Evolutionary conservation across 2,797 vertebrate species (phyloP).

Genomic region (Phataginus tetradactyla): DNA sequence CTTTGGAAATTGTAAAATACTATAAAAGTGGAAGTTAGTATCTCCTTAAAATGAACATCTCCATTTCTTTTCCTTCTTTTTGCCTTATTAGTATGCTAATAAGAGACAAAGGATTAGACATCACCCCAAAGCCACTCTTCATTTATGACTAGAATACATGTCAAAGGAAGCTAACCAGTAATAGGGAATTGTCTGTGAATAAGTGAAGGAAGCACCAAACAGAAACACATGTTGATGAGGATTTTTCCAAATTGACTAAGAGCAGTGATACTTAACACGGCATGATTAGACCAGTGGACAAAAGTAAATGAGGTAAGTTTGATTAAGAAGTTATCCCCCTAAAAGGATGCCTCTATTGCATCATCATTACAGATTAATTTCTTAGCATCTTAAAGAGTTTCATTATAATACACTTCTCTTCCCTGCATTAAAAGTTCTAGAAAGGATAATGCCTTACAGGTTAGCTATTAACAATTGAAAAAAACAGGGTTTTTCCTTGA

Average conservation of each 20-base stretch:
- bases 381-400: slow-evolving; percentile 30
- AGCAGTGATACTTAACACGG: not conserved
- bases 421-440: not conserved
- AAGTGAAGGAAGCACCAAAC: not conserved
- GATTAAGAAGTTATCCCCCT: not conserved
- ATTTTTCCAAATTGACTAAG: slow-evolving; percentile 26
- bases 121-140: not conserved
- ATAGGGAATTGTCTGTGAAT: not conserved
- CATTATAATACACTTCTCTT: not conserved
- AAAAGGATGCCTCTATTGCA: not conserved
- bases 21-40: not conserved
- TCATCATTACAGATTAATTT: slow-evolving; percentile 6
- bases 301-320: slow-evolving; percentile 36
- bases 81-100: not conserved
- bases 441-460: not conserved
- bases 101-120: not conserved
- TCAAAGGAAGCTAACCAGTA: slow-evolving; percentile 11
- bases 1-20: not conserved
- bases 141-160: not conserved
- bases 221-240: not conserved
- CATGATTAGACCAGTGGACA: not conserved
- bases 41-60: slow-evolving; percentile 31
- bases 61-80: not conserved
- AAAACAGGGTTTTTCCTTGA: not conserved
- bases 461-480: not conserved